A percentile compares a stretch with the other conserved stretches of the same genome.
These are phyloP conservation scores for Pycnomerus fuliginosus DNA, from an alignment of 2,888 invertebrate genomes.

Conservation along the genomic window DNA sequence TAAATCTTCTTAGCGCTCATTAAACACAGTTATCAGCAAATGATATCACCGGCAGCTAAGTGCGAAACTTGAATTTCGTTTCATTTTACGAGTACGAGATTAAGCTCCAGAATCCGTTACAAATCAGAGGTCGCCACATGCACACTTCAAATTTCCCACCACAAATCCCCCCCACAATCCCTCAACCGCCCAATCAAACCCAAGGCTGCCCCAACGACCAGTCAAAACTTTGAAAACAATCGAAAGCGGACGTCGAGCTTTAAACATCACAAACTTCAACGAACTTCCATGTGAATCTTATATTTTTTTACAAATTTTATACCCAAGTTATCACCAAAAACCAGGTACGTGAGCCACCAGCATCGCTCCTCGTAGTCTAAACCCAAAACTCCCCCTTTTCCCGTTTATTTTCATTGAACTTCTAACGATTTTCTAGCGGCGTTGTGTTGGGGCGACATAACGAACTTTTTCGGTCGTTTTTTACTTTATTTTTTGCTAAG, in stretches of 20 bases:
- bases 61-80: too few relatives aligned
- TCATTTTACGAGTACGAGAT: too few relatives aligned
- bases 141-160: constrained; percentile 11
- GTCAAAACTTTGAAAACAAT: constrained; percentile 45
- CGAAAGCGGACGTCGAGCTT: constrained; percentile 40
- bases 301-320: constrained; percentile 22
- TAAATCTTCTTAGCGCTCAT: too few relatives aligned
- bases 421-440: constrained; percentile 12
- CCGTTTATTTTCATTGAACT: constrained; percentile 8
- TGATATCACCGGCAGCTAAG: too few relatives aligned
- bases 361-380: too few relatives aligned
- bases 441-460: constrained; percentile 10
- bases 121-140: too few relatives aligned
- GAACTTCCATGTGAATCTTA: constrained; percentile 38
- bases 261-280: constrained; percentile 39
- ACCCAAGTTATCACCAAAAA: constrained; percentile 4
- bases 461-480: constrained; percentile 13
- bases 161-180: not conserved
- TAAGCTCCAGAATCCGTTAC: too few relatives aligned
- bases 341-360: not conserved
- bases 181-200: constrained; percentile 38
- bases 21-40: too few relatives aligned
- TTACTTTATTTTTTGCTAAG: constrained; percentile 3
- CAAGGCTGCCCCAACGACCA: too few relatives aligned
- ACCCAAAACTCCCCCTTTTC: too few relatives aligned